These are phyloP conservation scores for Contarinia nasturtii DNA, from an alignment of 1,140 invertebrate species.

Conservation along the genomic window DNA sequence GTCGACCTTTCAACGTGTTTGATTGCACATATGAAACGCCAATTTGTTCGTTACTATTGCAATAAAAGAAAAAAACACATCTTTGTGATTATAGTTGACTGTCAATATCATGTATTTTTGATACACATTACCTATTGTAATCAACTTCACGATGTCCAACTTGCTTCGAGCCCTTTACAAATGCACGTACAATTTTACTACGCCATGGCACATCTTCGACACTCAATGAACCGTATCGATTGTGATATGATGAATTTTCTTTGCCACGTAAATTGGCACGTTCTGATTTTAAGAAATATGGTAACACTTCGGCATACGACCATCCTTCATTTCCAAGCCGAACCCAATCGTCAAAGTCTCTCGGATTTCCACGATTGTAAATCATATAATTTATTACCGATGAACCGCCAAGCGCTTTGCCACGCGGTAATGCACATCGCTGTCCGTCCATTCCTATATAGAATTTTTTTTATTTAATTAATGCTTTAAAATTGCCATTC, in stretches of 20 bases:
- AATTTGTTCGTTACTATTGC: constrained; percentile 23
- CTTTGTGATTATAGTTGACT: no score
- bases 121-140: constrained; percentile 44
- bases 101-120: no score
- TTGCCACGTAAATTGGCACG: constrained; percentile 28
- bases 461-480: constrained; percentile 6
- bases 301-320: constrained; percentile 52
- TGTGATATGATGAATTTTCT: constrained; percentile 31
- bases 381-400: constrained; percentile 74
- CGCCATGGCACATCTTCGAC: constrained; percentile 32
- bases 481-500: neutral
- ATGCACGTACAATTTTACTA: constrained; percentile 33
- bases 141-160: constrained; percentile 36
- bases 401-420: constrained; percentile 48
- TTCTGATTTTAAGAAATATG: constrained; percentile 43
- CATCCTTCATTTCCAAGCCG: constrained; percentile 43
- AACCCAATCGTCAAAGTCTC: constrained; percentile 59
- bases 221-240: constrained; percentile 29
- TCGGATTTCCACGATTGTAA: constrained; percentile 62
- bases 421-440: constrained; percentile 35
- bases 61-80: neutral
- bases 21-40: constrained; percentile 47
- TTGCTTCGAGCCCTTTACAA: constrained; percentile 38
- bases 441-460: constrained; percentile 28
- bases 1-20: constrained; percentile 30